These are phyloP conservation scores for Hypotaenidia philippensis DNA, from an alignment of 2,797 vertebrate species.

Conservation along the genomic window DNA sequence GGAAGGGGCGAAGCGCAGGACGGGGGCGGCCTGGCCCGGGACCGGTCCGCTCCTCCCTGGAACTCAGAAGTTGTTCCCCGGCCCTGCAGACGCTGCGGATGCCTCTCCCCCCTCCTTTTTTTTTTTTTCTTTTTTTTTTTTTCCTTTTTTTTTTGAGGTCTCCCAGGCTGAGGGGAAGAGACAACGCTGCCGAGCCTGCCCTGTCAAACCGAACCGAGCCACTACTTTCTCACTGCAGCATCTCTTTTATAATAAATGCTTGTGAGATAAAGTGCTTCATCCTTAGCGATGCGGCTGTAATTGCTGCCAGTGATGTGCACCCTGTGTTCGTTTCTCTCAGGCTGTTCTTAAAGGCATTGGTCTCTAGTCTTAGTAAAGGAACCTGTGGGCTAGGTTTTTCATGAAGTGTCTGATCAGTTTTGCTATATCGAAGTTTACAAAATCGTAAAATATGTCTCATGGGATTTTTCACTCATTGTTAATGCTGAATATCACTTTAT, in stretches of 20 bases:
- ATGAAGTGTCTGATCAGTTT: neutral
- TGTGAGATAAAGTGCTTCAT: neutral
- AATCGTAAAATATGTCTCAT: neutral
- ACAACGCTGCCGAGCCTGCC: neutral
- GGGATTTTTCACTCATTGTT: neutral
- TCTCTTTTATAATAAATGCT: neutral
- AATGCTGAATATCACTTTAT: neutral
- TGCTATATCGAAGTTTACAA: constrained; percentile 4
- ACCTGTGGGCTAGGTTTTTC: neutral
- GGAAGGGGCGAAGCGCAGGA: neutral
- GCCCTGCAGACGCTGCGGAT: neutral
- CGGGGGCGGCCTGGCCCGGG: neutral
- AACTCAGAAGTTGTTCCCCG: constrained; percentile 24
- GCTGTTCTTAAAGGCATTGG: neutral
- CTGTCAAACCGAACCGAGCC: neutral
- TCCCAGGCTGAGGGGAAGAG: neutral
- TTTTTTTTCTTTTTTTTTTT: neutral
- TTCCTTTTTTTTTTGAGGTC: neutral
- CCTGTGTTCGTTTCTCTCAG: neutral
- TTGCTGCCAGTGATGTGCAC: neutral
- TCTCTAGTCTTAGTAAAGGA: neutral
- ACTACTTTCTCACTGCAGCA: neutral
- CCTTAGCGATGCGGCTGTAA: neutral
- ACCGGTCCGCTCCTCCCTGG: neutral
- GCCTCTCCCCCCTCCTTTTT: neutral